These are phyloP conservation scores for Caenorhabditis virilis DNA, from an alignment of 2,888 invertebrate species.

Conservation along the genomic window DNA sequence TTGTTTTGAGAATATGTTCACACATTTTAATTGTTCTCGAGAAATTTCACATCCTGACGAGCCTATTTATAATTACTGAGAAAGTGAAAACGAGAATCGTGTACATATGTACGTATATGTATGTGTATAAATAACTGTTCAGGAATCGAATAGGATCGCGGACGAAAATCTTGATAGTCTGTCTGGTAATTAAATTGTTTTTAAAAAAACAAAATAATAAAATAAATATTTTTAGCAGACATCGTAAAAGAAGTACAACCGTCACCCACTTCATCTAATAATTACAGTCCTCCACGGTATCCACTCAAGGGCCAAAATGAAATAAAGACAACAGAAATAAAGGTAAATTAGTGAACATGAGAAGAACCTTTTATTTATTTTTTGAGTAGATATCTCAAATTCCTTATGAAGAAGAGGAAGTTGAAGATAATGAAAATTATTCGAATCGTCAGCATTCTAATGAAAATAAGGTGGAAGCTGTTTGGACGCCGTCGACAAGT, in stretches of 20 bases:
- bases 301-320: background rate
- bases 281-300: background rate
- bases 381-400: background rate
- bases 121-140: too few relatives aligned
- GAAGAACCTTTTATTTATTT: background rate
- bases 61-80: too few relatives aligned
- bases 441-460: background rate
- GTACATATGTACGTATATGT: too few relatives aligned
- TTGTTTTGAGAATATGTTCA: too few relatives aligned
- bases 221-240: background rate
- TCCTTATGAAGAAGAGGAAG: constrained; percentile 1
- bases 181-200: background rate
- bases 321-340: constrained; percentile 1
- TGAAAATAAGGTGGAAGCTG: background rate
- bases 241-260: background rate
- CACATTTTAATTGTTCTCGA: too few relatives aligned
- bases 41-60: too few relatives aligned
- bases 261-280: background rate
- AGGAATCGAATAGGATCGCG: too few relatives aligned
- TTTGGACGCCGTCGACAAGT: background rate
- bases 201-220: background rate
- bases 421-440: background rate
- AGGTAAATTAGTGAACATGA: background rate
- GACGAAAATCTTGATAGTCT: background rate
- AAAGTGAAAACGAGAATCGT: too few relatives aligned